Conservation (phyloP, 2,797 vertebrate genomes). For the Centroberyx gerrardi region DNA sequence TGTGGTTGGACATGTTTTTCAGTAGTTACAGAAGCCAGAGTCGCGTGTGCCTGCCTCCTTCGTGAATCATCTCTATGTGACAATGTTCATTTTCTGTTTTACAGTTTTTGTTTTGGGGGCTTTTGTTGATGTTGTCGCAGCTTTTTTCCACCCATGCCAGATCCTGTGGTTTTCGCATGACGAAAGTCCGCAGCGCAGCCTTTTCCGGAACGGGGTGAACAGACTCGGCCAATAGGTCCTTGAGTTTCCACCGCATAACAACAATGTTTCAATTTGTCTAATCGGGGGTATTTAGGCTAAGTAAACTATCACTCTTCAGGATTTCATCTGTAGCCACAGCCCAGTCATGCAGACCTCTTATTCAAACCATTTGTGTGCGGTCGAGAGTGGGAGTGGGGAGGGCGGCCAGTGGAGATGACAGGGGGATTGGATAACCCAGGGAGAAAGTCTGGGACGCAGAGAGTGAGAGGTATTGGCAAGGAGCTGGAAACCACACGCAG, state of each 20-base stretch:
- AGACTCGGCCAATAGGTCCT: slow-evolving; percentile 80
- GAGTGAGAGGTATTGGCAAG: slow-evolving; percentile 89
- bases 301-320: slow-evolving; percentile 89
- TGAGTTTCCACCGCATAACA: slow-evolving; percentile 91
- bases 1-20: slow-evolving; percentile 81
- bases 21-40: slow-evolving; percentile 77
- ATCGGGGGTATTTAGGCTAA: slow-evolving; percentile 92
- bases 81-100: slow-evolving; percentile 66
- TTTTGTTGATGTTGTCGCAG: slow-evolving; percentile 46
- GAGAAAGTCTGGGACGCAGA: slow-evolving; percentile 84
- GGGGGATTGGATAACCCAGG: slow-evolving; percentile 87
- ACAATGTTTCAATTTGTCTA: slow-evolving; percentile 91
- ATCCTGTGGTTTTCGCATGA: slow-evolving; percentile 80
- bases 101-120: slow-evolving; percentile 58
- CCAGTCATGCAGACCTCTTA: slow-evolving; percentile 90
- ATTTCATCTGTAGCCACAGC: slow-evolving; percentile 87
- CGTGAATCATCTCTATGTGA: slow-evolving; percentile 70
- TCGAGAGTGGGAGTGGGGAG: slow-evolving; percentile 69
- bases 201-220: slow-evolving; percentile 79
- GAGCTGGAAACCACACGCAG: slow-evolving; percentile 85
- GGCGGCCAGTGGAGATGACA: slow-evolving; percentile 66
- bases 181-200: slow-evolving; percentile 71
- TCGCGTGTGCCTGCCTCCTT: slow-evolving; percentile 72
- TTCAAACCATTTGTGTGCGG: slow-evolving; percentile 93
- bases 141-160: slow-evolving; percentile 68